Evolutionary conservation across 2,888 invertebrate species (phyloP), one percentile per base, ranked within the genome.

Genomic region (Cancer borealis): DNA sequence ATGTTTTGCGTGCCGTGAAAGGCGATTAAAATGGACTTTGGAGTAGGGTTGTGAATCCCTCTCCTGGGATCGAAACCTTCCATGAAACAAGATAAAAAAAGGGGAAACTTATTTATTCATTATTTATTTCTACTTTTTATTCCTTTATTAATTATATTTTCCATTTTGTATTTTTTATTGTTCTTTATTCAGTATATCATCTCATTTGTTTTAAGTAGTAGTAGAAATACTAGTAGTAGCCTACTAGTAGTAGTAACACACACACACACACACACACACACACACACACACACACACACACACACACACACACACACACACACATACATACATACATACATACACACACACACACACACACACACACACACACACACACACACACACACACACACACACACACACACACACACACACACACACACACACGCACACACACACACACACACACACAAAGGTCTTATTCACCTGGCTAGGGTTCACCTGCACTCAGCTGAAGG

Each of bases 381-480:
- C 79, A 79, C 79, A 79, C 79, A 79, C 39, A 84, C 84, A 84
- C 84, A 84, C 84, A 84, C 84, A 84, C 84, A 84, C 84, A 84
- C 84, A 84, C 84, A 84, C 84, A 84, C 84, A 84, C 84, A 84
- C 84, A 84, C 84, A 84, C 84, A 84, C 84, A 84, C 84, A 84
- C 84, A 84, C 84, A 84, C 84, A 84, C 84, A 84, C 84, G 39
- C 84, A 84, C 84, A 84, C 84, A 84, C 84, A 84, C 84, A 84
- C 39, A 84, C 39, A 84, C 12, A 84, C 84, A 84, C 12, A 84
- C 39, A 84, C 84, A 14, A 14, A 73, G 39, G 12, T 30, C 39
- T 46, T 5, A 46, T 92, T 73, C 46, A 66, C 91, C 91, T 92
- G 45, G 60, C 46, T 1, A n/a, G n/a, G 45, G 39, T 87, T 92